phyloP scores from a whole-genome alignment of 2,113 vertebrate genomes.

The Bos javanicus region DNA sequence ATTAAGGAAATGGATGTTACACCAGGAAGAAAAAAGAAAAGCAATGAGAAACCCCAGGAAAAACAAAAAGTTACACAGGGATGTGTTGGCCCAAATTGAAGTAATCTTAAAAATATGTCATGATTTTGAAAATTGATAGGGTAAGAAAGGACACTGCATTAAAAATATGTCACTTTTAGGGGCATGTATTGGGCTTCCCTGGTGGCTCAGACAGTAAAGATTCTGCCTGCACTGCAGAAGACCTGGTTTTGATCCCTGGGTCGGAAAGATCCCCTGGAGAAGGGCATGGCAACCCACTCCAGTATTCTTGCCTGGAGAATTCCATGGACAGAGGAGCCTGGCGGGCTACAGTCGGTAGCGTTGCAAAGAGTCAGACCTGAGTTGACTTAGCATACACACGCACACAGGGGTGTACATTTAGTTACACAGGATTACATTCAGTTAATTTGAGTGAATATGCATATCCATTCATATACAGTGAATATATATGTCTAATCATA shows the following conservation, averaged over 20 bases:
- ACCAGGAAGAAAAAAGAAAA: not conserved
- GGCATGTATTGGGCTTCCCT: not conserved
- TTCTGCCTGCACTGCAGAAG: not conserved
- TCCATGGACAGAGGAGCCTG: not conserved
- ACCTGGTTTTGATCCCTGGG: not conserved
- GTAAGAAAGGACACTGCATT: not conserved
- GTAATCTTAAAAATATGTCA: not conserved
- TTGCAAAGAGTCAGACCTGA: not conserved
- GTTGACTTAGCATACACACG: not conserved
- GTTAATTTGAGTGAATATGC: not conserved
- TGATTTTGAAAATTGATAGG: not conserved
- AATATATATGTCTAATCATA: not conserved
- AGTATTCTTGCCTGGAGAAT: not conserved
- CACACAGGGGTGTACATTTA: not conserved
- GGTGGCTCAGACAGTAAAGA: not conserved
- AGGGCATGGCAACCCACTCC: not conserved
- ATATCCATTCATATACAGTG: not conserved
- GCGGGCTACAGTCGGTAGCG: rapidly evolving
- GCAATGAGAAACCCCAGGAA: not conserved
- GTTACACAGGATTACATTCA: too few species aligned
- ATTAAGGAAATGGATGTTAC: not conserved
- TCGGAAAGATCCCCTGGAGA: not conserved
- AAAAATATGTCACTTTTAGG: not conserved
- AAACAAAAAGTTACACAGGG: not conserved
- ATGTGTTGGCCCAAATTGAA: not conserved